A percentile compares a stretch with the other conserved stretches of the same genome.
Conservation (phyloP, 2,888 invertebrate species). For the Blera fallax region DNA sequence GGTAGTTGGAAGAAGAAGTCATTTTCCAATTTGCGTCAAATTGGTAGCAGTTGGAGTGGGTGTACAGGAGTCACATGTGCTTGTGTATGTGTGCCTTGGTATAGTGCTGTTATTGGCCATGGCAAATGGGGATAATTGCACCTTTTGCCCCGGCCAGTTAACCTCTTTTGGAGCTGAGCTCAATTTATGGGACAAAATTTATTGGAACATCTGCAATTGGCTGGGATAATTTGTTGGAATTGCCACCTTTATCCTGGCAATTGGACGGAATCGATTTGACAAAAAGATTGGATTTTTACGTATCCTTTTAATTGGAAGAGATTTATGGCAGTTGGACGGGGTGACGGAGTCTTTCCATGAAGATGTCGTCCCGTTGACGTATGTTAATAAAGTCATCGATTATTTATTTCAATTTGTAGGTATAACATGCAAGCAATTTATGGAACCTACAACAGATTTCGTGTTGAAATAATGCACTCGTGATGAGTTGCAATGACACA, state of each 20-base stretch:
- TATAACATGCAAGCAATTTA: not conserved
- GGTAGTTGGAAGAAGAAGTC: conserved; percentile 48
- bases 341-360: conserved; percentile 49
- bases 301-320: conserved; percentile 68
- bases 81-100: conserved; percentile 30
- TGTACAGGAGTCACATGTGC: conserved; percentile 39
- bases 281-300: conserved; percentile 66
- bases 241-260: conserved; percentile 71
- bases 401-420: conserved; percentile 1
- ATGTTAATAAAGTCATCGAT: conserved; percentile 47
- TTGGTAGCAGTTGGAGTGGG: conserved; percentile 70
- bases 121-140: conserved; percentile 71
- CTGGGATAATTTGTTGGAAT: conserved; percentile 71
- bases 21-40: conserved; percentile 71
- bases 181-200: conserved; percentile 73
- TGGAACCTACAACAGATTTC: not conserved
- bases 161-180: conserved; percentile 63
- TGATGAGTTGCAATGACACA: too few species aligned
- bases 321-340: conserved; percentile 57
- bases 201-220: conserved; percentile 73
- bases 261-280: conserved; percentile 70
- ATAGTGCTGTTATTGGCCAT: conserved; percentile 63
- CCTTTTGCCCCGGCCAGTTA: conserved; percentile 63
- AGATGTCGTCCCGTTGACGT: conserved; percentile 58
- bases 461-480: too few species aligned